Evolutionary conservation across 2,888 invertebrate genomes (phyloP).

Genomic region (Conops quadrifasciatus): DNA sequence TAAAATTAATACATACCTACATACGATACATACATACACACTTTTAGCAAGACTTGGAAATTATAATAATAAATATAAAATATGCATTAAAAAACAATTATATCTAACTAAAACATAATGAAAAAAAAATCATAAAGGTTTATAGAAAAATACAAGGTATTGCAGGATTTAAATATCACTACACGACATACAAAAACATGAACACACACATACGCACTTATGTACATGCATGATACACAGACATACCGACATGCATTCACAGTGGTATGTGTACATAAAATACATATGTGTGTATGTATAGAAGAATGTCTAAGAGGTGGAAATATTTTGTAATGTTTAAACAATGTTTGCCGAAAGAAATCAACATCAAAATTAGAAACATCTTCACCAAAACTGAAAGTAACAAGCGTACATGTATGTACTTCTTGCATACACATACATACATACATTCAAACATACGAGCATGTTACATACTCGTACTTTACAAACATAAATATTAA

Average conservation of each 20-base stretch:
- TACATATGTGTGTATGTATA: too few relatives aligned
- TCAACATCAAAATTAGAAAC: too few relatives aligned
- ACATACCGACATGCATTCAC: neutral
- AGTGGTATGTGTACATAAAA: too few relatives aligned
- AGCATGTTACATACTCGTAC: neutral
- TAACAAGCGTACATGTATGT: too few relatives aligned
- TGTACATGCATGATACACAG: too few relatives aligned
- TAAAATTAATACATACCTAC: too few relatives aligned
- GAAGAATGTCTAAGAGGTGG: too few relatives aligned
- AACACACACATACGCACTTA: too few relatives aligned
- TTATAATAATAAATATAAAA: slow-evolving; percentile 20
- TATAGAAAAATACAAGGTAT: neutral
- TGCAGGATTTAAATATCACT: neutral
- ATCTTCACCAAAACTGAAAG: too few relatives aligned
- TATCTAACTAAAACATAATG: slow-evolving; percentile 1
- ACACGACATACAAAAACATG: neutral
- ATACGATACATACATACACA: slow-evolving; percentile 25
- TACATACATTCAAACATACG: slow-evolving; percentile 4
- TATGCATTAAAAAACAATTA: neutral
- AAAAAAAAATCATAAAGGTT: neutral
- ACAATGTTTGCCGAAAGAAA: too few relatives aligned
- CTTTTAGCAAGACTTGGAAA: slow-evolving; percentile 55
- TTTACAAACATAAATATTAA: slow-evolving; percentile 38
- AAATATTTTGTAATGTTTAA: too few relatives aligned
- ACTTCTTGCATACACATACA: neutral